These are phyloP conservation scores for Xylocopa sonorina DNA, from an alignment of 1,140 invertebrate genomes.

Conservation along the genomic window DNA sequence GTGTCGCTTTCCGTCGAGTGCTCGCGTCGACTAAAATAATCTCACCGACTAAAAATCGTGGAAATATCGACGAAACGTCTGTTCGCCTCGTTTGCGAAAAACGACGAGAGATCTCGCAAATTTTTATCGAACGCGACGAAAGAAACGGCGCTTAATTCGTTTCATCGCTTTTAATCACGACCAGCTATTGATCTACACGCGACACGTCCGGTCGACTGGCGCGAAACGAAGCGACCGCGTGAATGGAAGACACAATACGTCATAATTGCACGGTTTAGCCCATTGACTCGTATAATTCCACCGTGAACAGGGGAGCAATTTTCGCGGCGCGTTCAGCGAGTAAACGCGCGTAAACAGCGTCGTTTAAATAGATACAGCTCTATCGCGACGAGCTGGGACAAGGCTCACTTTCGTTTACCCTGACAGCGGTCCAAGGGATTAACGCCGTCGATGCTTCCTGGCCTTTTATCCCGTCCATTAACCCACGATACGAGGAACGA, in stretches of 20 bases:
- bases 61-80: neutral
- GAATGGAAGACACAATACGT: neutral
- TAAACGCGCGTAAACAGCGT: no score
- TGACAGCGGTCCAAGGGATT: neutral
- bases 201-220: no score
- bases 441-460: neutral
- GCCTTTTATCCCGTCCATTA: neutral
- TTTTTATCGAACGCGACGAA: no score
- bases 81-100: no score
- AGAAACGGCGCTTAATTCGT: neutral
- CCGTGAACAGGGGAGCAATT: no score
- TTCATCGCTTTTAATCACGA: neutral
- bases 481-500: slow-evolving; percentile 12
- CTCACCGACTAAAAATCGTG: neutral
- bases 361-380: no score
- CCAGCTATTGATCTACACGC: neutral
- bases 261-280: neutral
- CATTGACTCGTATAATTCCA: neutral
- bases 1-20: no score
- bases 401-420: neutral
- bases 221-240: neutral
- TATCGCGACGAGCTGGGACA: no score
- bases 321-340: no score
- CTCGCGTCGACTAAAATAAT: no score
- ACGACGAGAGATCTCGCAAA: no score